Evolutionary conservation across 2,113 vertebrate genomes (phyloP), one percentile per base, ranked within the genome.

Genomic region (Brachypodius melanocephalos): DNA sequence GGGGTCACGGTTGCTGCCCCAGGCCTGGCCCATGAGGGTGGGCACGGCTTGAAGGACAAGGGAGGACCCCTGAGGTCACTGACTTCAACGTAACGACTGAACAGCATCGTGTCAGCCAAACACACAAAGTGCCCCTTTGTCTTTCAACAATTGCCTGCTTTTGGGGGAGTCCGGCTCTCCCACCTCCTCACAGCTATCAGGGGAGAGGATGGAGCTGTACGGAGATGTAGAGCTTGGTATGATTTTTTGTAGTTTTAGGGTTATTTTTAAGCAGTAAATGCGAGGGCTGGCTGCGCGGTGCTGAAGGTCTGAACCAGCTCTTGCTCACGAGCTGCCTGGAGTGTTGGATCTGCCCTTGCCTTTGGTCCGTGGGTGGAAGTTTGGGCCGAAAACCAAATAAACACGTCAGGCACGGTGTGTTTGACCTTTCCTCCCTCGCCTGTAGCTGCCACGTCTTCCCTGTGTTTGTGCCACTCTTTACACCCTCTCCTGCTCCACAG

Each of bases 61-160:
- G 14, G 5, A 6, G 7, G 9, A 13, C 5, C 49, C 32, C 38
- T 59, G 68, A 24, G 18, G 9, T 19, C 36, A 2, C 13, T 2
- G 10, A 14, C 6, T n/a, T 32, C 13, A 24, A 1, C 1, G 31
- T 40, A 5, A 5, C 0, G 1, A 19, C 4, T 7, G 17, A 26
- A 4, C 25, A 17, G 18, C 28, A 2, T 45, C 43, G 38, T 24
- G 5, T n/a, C 46, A n/a, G 1, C 8, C 25, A 6, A 3, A 31
- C 13, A 5, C 55, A 11, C n/a, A 6, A 10, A 26, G 17, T 8
- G 10, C 31, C 14, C 0, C 9, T 2, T 28, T 7, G 6, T 7
- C 7, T 17, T 55, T 46, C 10, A 32, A 10, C 9, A 36, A 3
- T 46, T 59, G 17, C 10, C 22, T 52, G 61, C 0, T 32, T 51